Base-by-base conservation (phyloP, 2,113 vertebrate species). In the Ceyx cyanopectus region DNA sequence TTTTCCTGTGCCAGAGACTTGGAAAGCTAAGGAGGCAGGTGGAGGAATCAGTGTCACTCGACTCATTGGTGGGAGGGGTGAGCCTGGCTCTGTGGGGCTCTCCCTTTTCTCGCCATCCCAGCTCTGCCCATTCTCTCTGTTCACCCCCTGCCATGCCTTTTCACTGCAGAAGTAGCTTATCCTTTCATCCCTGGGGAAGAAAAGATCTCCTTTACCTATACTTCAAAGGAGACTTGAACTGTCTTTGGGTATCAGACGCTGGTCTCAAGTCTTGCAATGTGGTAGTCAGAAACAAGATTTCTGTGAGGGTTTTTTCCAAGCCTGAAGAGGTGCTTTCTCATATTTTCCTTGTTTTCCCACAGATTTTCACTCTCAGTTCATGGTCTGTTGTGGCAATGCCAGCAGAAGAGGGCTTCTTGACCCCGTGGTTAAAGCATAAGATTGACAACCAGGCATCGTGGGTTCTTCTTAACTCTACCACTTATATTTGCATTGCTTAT, bases 301-400 rank as follows among this genome's bases (percentile, higher is more conserved):
- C 95, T 96, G 30, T 92, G 78, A 89, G 62, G 75, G n/a, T 12
- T 76, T 91, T 88, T 87, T 73, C 32, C 67, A 74, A 67, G 78
- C 51, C 92, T 56, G 1, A 69, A 84, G 75, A 92, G 72, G 78
- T 95, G 56, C 78, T 92, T 94, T 96, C 95, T 93, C 86, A 89
- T 93, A 70, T 96, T 96, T 95, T 96, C 95, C 96, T 96, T 96
- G 94, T 96, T 95, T 96, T 63, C 95, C 96, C 95, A 96, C 92
- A 95, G 95, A 96, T 95, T 96, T 95, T 96, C 96, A 94, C 91
- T 96, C 92, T 96, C 92, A 96, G 68, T 95, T 95, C 94, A 96
- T 94, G 94, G 67, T 96, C 96, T 96, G 84, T 96, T 95, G 91
- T 96, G 94, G 93, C 95, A 96, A 82, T 95, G 92, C 37, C 94